These are phyloP conservation scores for Passer domesticus DNA, from an alignment of 2,113 vertebrate species.

Conservation along the genomic window DNA sequence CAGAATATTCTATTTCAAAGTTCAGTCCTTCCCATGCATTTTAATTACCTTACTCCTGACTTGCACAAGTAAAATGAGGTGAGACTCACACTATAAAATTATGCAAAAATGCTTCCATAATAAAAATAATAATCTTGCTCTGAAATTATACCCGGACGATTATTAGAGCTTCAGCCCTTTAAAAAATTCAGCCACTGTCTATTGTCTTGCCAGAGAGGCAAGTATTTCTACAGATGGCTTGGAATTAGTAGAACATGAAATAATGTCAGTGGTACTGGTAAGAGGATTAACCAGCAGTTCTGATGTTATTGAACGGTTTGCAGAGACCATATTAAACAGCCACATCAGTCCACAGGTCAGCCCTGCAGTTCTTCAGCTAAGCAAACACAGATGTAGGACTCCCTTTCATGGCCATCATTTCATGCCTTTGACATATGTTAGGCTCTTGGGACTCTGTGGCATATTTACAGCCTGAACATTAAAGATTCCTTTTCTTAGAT, in stretches of 20 bases:
- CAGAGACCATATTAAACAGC: slow-evolving; percentile 45
- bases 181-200: not conserved
- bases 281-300: slow-evolving; percentile 59
- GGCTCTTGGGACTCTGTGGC: not conserved
- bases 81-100: not conserved
- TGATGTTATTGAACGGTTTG: slow-evolving; percentile 49
- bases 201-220: not conserved
- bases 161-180: not conserved
- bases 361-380: not conserved
- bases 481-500: not conserved
- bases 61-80: not conserved
- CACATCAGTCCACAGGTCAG: slow-evolving; percentile 34
- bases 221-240: slow-evolving; percentile 18
- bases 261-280: slow-evolving; percentile 43
- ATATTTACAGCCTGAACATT: slow-evolving; percentile 24
- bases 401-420: slow-evolving; percentile 21
- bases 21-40: not conserved
- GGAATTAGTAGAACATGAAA: slow-evolving; percentile 44
- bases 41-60: not conserved
- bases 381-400: slow-evolving; percentile 39
- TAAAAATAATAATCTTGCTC: not conserved
- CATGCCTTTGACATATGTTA: slow-evolving; percentile 15
- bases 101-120: not conserved
- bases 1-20: not conserved
- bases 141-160: not conserved